Evolutionary conservation across 2,113 vertebrate species (phyloP), one percentile per base, ranked within the genome.

Genomic region (Megalops atlanticus): DNA sequence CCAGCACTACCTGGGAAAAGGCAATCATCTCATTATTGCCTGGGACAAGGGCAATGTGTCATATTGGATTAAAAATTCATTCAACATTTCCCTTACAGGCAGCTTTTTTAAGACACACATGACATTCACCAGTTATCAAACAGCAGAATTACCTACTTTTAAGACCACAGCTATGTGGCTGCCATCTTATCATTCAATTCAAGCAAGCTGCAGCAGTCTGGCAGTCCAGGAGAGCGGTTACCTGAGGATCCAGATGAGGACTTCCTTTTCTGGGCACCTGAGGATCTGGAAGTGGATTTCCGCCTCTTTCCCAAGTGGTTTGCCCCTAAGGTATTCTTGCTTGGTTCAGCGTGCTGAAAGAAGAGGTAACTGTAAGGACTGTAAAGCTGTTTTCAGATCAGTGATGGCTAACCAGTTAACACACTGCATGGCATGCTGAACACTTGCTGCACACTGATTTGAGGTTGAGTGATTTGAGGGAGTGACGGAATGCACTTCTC

Each of bases 211-310:
- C 14, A 14, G 14, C 43, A 45, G 43, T 45, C 43, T 45, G 43
- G 43, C 1, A 45, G 43, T 14, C 14, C 7, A 14, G 43, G 7
- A 49, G 43, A n/a, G 33, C n/a, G 10, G n/a, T 16, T 73, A 92
- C 89, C 91, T 76, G 86, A 86, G n/a, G 81, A 80, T 36, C 74
- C 77, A 45, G 84, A 81, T 24, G 54, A 82, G 45, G 85, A 80
- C 76, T 86, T 88, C 40, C 83, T 82, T 47, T 84, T 88, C 33
- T 77, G 77, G 71, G 73, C 82, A 15, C 54, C 12, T 14, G 82
- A 77, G 0, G 70, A 35, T 24, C 52, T 21, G 47, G 64, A 21
- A 4, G 52, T 45, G 3, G 75, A 36, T 16, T 52, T 76, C 52
- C 41, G 31, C 38, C 16, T 31, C 36, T 0, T 15, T 15, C 54